Evolutionary conservation across 2,113 vertebrate species (phyloP).

Genomic region (Polypterus bichir): DNA sequence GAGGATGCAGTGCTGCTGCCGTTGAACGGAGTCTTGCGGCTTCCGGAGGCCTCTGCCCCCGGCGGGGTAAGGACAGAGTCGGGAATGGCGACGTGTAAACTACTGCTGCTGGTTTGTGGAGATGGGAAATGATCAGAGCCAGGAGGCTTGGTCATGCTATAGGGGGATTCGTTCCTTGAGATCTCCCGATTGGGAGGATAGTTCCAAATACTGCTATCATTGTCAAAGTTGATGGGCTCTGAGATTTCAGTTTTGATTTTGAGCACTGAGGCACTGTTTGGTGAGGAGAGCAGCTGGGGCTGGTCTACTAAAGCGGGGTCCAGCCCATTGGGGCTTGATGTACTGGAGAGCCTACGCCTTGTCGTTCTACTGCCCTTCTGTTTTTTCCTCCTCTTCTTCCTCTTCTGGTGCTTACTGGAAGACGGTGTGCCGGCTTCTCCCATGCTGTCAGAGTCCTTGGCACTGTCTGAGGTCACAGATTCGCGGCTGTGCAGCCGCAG

Average conservation of each 20-base stretch:
- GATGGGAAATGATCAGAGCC: conserved; percentile 80
- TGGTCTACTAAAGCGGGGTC: conserved; percentile 67
- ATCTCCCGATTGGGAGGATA: conserved; percentile 97
- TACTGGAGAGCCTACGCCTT: conserved; percentile 67
- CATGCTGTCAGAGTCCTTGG: conserved; percentile 66
- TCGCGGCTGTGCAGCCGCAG: conserved; percentile 60
- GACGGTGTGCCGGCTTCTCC: conserved; percentile 47
- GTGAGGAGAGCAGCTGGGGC: conserved; percentile 71
- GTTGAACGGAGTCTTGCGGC: conserved; percentile 75
- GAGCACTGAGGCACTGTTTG: conserved; percentile 77
- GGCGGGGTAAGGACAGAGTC: conserved; percentile 95
- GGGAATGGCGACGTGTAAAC: conserved; percentile 83
- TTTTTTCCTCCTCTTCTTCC: conserved; percentile 89
- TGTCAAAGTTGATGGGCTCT: conserved; percentile 97
- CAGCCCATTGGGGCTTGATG: conserved; percentile 66
- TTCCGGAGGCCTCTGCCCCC: conserved; percentile 68
- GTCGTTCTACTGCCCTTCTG: conserved; percentile 75
- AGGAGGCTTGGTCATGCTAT: conserved; percentile 94
- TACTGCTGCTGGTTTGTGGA: conserved; percentile 61
- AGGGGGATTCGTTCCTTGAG: conserved; percentile 91
- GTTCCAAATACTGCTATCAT: conserved; percentile 99
- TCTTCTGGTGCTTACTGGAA: conserved; percentile 70
- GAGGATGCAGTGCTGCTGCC: conserved; percentile 46
- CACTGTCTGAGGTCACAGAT: conserved; percentile 66
- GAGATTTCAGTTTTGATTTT: conserved; percentile 98